A percentile compares a stretch with the other conserved stretches of the same genome.
Conservation (phyloP, 2,888 invertebrate genomes). For the Syritta pipiens region DNA sequence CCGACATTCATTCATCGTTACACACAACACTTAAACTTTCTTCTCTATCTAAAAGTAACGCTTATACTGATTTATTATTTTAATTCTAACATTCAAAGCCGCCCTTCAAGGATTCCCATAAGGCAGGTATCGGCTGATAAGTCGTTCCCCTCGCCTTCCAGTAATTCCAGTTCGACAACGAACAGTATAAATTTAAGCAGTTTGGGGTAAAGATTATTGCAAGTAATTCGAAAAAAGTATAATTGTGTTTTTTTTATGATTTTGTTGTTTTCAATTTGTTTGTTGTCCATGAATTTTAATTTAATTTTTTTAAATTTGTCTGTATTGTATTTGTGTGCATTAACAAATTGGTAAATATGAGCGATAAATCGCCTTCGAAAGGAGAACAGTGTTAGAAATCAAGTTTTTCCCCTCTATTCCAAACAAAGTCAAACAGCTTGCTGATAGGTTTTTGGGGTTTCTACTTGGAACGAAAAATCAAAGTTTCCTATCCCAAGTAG, state of each 20-base stretch:
- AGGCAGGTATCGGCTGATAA: constrained; percentile 78
- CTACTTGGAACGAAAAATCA: too few relatives aligned
- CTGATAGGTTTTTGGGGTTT: too few relatives aligned
- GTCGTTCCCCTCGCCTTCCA: constrained; percentile 77
- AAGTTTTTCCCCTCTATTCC: too few relatives aligned
- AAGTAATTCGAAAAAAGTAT: constrained; percentile 44
- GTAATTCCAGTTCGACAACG: constrained; percentile 74
- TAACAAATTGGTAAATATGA: too few relatives aligned
- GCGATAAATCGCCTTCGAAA: too few relatives aligned
- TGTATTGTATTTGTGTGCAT: constrained; percentile 43
- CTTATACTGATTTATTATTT: constrained; percentile 19
- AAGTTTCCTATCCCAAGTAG: too few relatives aligned
- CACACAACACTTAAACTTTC: too few relatives aligned
- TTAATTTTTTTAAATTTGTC: constrained; percentile 18
- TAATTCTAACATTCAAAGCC: constrained; percentile 71
- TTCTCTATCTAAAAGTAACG: constrained; percentile 13
- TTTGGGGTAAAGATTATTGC: constrained; percentile 76
- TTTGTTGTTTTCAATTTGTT: constrained; percentile 39
- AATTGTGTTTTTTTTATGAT: constrained; percentile 28
- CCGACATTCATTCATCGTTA: constrained; percentile 7
- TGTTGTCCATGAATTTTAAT: constrained; percentile 25
- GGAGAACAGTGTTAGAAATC: too few relatives aligned
- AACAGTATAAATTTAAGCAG: constrained; percentile 76
- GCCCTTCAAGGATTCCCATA: constrained; percentile 79
- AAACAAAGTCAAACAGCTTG: too few relatives aligned